Base-by-base conservation (phyloP, 2,888 invertebrate genomes). In the Lamellibrachia columna region DNA sequence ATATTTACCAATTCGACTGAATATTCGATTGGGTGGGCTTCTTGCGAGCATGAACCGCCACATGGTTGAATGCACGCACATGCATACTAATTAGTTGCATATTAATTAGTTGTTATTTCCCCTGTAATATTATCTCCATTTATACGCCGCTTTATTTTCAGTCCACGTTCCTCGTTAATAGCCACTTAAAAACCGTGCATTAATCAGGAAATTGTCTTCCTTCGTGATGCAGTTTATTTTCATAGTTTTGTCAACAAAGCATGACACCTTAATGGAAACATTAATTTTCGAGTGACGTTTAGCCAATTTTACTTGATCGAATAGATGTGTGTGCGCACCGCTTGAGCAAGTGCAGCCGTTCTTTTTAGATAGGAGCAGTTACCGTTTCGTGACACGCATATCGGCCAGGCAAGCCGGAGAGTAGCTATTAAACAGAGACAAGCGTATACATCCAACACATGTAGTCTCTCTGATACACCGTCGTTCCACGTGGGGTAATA, bases 21-120 rank as follows among this genome's bases (percentile, higher is more conserved):
- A 22, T 75, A 75, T 75, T 75, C 22, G 75, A 15, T n/a, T 75
- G 22, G 40, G 75, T 15, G n/a, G 75, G n/a, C 75, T 75, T 15
- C 75, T 75, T 75, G 15, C 15, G 15, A 3, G 75, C 75, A 75
- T n/a, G 75, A 75, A 75, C 75, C 22, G 22, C 3, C 22, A 22
- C 75, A 75, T 75, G 75, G 22, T 22, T 75, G 75, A 75, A 6
- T 22, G 75, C 75, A 75, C 75, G 75, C 75, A n/a, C 75, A 75
- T n/a, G 75, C 75, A 75, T 75, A 75, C 22, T 75, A n/a, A 75
- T 75, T 75, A 75, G 75, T 75, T 75, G 75, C 75, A 75, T 75
- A 75, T n/a, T 75, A 75, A 75, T 75, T 75, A 75, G 75, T 75
- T 75, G 75, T 22, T n/a, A 75, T 75, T 75, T 75, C 22, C 22